Evolutionary conservation across 2,797 vertebrate species (phyloP), one percentile per base, ranked within the genome.

Genomic region (Neosilurus mollespiculum): DNA sequence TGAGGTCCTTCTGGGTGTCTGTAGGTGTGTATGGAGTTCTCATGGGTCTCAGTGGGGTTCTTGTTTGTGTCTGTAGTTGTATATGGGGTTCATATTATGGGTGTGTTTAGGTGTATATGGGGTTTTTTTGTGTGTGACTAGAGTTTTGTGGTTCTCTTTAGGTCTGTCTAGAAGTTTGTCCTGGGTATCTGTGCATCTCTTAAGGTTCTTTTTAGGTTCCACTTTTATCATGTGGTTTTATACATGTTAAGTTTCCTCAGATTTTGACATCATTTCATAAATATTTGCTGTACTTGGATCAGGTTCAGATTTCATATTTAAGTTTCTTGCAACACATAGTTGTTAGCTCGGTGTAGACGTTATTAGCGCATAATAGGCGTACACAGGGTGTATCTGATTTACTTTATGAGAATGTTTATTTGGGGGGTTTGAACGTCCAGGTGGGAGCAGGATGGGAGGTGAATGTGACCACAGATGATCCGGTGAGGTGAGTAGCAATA

Each of bases 391-490:
- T 62, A 77, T 77, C 56, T 62, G 58, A 24, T 77, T 77, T 34
- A 77, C 75, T 62, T 61, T 24, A 20, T 4, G 34, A 77, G 34
- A 77, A 15, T 77, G 75, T 24, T 56, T 7, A 15, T 43, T 61
- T 61, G 49, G 58, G 76, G 37, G 49, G 37, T 3, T 3, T 26
- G 76, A 78, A 15, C 8, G 2, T 64, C 34, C 76, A 78, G 75
- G 34, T 78, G 75, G 75, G 34, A 78, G 12, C 75, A 26, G 58
- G 58, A 16, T 62, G 22, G 37, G 37, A 49, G 58, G 22, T 0
- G 9, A 49, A 14, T 64, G 59, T 64, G 76, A 78, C 59, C 76
- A 64, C 59, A 78, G 59, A 24, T 78, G 59, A 62, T 62, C 58
- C 9, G n/a, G 37, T 64, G 59, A 37, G 62, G 76, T 78, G 9